Conservation (phyloP, 2,888 invertebrate species). For the Drosophila mercatorum region DNA sequence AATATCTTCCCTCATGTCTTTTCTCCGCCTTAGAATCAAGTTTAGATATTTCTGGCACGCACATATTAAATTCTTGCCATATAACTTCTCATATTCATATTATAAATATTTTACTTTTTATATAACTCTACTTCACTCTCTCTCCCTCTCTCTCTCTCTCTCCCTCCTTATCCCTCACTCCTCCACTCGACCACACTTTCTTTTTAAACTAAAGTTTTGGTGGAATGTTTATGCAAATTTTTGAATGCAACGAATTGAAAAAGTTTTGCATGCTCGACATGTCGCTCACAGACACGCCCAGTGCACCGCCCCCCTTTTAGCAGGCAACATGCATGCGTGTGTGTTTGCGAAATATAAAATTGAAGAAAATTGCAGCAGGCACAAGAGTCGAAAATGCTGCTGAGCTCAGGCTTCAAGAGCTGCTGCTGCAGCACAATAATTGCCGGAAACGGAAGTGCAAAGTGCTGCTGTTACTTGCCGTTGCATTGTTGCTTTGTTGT, state of each 20-base stretch:
- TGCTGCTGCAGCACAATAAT: conserved; percentile 54
- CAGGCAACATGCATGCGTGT: conserved; percentile 10
- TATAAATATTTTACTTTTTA: conserved; percentile 1
- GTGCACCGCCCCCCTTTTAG: conserved; percentile 2
- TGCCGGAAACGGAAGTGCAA: conserved; percentile 80
- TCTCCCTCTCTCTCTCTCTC: neutral
- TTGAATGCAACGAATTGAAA: conserved; percentile 71
- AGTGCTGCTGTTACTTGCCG: conserved; percentile 68
- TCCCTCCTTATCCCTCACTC: neutral
- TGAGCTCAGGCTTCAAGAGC: conserved; percentile 39
- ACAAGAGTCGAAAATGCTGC: conserved; percentile 42
- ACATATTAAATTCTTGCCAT: neutral
- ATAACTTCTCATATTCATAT: neutral
- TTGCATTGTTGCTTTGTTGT: conserved; percentile 8
- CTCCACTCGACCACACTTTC: conserved; percentile 6
- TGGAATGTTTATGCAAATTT: conserved; percentile 69
- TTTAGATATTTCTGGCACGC: too few species aligned
- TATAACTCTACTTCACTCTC: neutral
- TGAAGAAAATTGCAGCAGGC: conserved; percentile 57
- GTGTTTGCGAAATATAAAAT: conserved; percentile 53
- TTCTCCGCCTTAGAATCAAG: neutral
- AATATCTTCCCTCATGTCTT: neutral
- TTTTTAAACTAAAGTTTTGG: conserved; percentile 14
- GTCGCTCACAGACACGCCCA: conserved; percentile 23
- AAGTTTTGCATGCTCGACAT: conserved; percentile 64